A percentile compares a stretch with the other conserved stretches of the same genome.
phyloP scores from a whole-genome alignment of 2,113 vertebrate genomes.

The Podiceps cristatus region DNA sequence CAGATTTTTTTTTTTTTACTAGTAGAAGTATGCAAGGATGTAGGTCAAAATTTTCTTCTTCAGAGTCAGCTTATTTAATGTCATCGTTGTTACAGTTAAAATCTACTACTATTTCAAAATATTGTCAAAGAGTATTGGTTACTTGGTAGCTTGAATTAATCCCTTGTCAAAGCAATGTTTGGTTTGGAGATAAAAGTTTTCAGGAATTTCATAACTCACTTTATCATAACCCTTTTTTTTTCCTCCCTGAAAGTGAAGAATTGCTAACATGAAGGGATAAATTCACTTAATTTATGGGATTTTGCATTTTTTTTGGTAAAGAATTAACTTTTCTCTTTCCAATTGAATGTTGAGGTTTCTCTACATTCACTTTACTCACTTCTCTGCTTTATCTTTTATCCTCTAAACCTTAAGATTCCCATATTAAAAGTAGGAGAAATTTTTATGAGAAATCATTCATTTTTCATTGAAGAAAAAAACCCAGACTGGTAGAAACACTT shows the following conservation, averaged over 20 bases:
- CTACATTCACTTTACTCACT: not conserved
- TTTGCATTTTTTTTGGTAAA: not conserved
- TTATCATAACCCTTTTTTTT: not conserved
- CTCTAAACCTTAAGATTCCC: not conserved
- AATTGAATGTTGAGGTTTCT: not conserved
- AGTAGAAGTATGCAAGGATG: not conserved
- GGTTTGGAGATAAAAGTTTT: not conserved
- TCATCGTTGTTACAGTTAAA: not conserved
- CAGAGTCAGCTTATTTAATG: not conserved
- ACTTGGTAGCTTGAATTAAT: not conserved
- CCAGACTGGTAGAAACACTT: not conserved
- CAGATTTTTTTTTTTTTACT: not conserved
- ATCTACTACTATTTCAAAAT: not conserved
- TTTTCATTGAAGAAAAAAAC: not conserved
- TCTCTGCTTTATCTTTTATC: not conserved
- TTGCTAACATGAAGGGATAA: not conserved
- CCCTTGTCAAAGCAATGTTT: not conserved
- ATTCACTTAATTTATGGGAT: not conserved
- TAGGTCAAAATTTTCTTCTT: not conserved
- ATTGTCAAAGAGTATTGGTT: not conserved
- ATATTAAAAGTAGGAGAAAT: not conserved
- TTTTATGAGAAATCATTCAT: not conserved
- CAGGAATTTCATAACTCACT: not conserved
- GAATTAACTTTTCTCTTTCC: not conserved
- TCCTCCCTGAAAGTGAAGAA: not conserved